Conservation (phyloP, 2,888 invertebrate species). For the Microplitis deprimator region DNA sequence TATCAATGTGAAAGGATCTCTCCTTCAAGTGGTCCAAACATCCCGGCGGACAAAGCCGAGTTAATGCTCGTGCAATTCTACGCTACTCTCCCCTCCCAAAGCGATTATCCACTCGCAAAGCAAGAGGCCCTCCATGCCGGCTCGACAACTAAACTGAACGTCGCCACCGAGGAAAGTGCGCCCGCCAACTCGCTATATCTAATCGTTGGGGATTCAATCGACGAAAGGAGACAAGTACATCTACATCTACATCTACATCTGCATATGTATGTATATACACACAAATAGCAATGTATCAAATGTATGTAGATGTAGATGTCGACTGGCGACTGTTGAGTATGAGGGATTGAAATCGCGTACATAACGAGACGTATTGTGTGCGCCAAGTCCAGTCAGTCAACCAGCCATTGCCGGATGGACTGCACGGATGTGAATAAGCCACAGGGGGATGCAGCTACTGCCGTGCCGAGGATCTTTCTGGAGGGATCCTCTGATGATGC, state of each 20-base stretch:
- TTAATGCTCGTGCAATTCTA: constrained; percentile 50
- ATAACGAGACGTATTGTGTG: neutral
- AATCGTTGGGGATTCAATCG: constrained; percentile 38
- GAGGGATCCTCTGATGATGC: no score
- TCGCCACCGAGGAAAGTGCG: constrained; percentile 55
- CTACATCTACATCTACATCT: neutral
- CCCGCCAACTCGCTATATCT: constrained; percentile 2
- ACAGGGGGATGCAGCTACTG: neutral
- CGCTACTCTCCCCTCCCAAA: constrained; percentile 62
- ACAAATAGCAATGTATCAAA: no score
- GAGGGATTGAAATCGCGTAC: constrained; percentile 1
- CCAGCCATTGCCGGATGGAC: neutral
- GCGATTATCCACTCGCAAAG: constrained; percentile 67
- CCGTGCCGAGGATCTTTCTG: no score
- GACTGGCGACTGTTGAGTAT: neutral
- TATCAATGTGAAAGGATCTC: constrained; percentile 26
- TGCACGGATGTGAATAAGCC: neutral
- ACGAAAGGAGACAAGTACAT: constrained; percentile 16
- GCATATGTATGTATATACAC: no score
- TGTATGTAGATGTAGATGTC: no score
- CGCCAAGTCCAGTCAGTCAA: constrained; percentile 1
- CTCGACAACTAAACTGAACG: constrained; percentile 6
- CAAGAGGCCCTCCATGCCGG: constrained; percentile 21
- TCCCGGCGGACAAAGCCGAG: constrained; percentile 45
- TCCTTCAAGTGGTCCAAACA: constrained; percentile 60